Percentiles rank a stretch among this genome's conserved stretches.
phyloP scores from a whole-genome alignment of 2,113 vertebrate genomes.

The Hydropotes inermis region DNA sequence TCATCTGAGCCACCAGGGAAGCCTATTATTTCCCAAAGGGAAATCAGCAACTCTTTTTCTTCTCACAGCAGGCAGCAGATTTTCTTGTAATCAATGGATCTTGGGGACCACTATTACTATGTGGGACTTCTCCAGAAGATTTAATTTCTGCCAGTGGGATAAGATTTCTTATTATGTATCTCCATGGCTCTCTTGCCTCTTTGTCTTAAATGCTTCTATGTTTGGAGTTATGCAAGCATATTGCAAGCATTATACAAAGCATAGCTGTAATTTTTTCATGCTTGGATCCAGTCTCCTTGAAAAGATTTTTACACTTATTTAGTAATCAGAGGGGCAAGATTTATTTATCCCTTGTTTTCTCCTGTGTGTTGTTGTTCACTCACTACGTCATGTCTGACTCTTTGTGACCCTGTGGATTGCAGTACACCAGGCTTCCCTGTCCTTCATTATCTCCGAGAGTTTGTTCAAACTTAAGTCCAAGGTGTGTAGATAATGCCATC shows the following conservation, averaged over 20 bases:
- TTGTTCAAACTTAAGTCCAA: not conserved
- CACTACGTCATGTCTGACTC: not conserved
- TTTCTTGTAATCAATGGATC: not conserved
- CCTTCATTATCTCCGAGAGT: not conserved
- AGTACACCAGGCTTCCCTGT: not conserved
- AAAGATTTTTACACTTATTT: not conserved
- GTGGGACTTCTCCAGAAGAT: not conserved
- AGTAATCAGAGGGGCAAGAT: not conserved
- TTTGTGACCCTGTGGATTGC: not conserved
- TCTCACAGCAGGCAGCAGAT: not conserved
- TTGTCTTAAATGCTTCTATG: not conserved
- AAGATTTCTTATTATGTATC: not conserved
- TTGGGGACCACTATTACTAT: not conserved
- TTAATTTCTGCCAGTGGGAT: not conserved
- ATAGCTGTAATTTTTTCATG: not conserved
- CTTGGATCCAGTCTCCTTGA: not conserved
- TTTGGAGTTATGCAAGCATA: not conserved
- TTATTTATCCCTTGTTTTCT: not conserved
- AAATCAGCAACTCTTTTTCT: not conserved
- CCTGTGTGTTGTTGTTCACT: not conserved
- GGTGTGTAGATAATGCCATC: not conserved
- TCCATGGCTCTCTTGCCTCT: not conserved
- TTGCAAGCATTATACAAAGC: not conserved
- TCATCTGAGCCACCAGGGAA: rapidly evolving
- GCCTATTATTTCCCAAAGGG: not conserved